These are phyloP conservation scores for Rhabdomys dilectus DNA, from an alignment of 2,113 vertebrate genomes.

Conservation along the genomic window DNA sequence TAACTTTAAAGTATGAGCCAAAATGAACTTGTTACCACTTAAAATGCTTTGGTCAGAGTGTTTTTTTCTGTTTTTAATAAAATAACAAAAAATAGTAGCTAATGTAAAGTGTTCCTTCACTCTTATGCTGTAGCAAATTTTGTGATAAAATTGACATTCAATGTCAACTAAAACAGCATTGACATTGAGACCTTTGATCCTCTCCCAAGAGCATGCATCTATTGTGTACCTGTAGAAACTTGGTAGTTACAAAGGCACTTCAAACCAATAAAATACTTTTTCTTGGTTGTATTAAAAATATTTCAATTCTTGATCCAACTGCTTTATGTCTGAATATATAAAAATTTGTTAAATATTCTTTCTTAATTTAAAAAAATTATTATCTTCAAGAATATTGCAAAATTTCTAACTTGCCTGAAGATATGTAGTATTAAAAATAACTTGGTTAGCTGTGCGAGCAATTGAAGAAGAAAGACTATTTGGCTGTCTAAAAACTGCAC, in stretches of 20 bases:
- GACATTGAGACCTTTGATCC: not conserved
- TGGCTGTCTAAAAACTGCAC: slow-evolving; percentile 50
- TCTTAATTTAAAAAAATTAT: not conserved
- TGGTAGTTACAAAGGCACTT: not conserved
- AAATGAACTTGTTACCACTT: not conserved
- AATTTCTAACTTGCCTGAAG: not conserved
- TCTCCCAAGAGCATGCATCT: not conserved
- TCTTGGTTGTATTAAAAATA: not conserved
- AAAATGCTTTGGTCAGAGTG: not conserved
- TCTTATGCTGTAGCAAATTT: not conserved
- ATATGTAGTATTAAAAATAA: slow-evolving; percentile 23
- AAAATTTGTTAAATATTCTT: not conserved
- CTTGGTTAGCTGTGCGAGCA: slow-evolving; percentile 9
- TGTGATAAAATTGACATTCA: not conserved
- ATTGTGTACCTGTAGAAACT: not conserved
- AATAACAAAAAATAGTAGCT: not conserved
- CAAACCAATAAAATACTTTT: not conserved
- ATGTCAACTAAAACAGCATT: slow-evolving; percentile 18
- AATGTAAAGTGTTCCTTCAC: not conserved
- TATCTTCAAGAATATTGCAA: slow-evolving; percentile 4
- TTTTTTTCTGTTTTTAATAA: not conserved
- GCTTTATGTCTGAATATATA: not conserved
- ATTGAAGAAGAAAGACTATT: slow-evolving; percentile 26
- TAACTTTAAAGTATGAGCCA: not conserved
- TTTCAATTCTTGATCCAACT: not conserved